These are phyloP conservation scores for Drosophila athabasca DNA, from an alignment of 1,140 invertebrate genomes.

Conservation along the genomic window DNA sequence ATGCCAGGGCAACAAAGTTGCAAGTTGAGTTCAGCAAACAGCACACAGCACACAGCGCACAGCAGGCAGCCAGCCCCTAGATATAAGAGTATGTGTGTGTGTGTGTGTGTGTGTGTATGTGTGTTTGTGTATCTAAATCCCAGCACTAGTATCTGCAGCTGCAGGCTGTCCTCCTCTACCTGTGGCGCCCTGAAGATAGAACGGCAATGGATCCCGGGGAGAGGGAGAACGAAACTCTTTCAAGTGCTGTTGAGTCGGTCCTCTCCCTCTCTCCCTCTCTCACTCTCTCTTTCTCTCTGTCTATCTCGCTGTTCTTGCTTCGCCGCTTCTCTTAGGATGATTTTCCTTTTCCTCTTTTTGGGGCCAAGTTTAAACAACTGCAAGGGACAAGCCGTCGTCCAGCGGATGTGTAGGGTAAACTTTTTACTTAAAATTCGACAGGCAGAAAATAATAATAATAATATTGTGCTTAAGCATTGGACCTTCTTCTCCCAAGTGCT, in stretches of 20 bases:
- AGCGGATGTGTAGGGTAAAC: conserved; percentile 43
- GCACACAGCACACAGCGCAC: conserved; percentile 48
- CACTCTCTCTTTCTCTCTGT: conserved; percentile 1
- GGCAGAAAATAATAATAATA: conserved; percentile 61
- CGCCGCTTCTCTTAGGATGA: not conserved
- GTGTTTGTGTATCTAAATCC: conserved; percentile 13
- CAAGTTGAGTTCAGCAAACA: conserved; percentile 53
- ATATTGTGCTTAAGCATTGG: conserved; percentile 49
- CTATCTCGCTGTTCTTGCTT: conserved; percentile 27
- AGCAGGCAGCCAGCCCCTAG: conserved; percentile 3
- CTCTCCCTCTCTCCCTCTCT: conserved; percentile 4
- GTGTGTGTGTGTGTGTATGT: conserved; percentile 34
- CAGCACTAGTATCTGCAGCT: conserved; percentile 4
- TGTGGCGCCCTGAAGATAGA: conserved; percentile 41
- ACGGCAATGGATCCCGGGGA: not conserved
- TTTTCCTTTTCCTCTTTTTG: conserved; percentile 16
- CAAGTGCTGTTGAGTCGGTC: conserved; percentile 38
- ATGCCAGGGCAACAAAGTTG: conserved; percentile 61
- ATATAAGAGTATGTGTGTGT: too few species aligned
- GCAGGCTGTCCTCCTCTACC: conserved; percentile 34
- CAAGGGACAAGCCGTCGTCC: conserved; percentile 31
- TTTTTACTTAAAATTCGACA: conserved; percentile 59
- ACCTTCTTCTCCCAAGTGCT: not conserved
- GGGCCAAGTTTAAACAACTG: conserved; percentile 57
- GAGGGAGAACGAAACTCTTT: conserved; percentile 43